Evolutionary conservation across 2,888 invertebrate species (phyloP).

Genomic region (Phyto melanocephala): DNA sequence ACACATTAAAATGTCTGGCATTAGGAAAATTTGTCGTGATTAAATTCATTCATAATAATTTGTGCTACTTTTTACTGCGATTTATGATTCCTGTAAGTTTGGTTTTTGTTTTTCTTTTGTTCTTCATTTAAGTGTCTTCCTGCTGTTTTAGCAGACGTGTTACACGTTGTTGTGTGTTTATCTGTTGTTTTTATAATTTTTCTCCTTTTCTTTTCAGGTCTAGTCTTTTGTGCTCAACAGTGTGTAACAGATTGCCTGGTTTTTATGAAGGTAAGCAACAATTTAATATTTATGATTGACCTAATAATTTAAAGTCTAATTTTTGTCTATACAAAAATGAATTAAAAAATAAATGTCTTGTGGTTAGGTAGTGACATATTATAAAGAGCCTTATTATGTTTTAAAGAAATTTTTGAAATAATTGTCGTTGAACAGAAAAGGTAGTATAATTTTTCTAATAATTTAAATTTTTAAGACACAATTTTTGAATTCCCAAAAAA

Average conservation of each 20-base stretch:
- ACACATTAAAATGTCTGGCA: neutral
- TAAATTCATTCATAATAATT: neutral
- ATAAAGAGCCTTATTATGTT: no score
- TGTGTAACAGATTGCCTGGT: neutral
- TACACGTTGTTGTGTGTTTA: neutral
- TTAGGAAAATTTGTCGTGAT: neutral
- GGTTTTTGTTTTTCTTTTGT: neutral
- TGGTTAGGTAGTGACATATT: no score
- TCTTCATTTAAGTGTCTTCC: neutral
- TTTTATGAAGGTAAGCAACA: constrained; percentile 19
- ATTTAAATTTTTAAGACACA: no score
- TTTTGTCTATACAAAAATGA: no score
- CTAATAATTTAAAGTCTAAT: no score
- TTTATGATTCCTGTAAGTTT: constrained; percentile 17
- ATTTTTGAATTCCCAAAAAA: no score
- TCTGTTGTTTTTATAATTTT: neutral
- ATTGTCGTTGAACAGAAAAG: no score
- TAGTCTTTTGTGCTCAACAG: neutral
- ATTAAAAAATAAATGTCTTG: no score
- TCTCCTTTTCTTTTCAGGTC: neutral
- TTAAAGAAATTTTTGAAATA: no score
- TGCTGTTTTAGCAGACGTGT: neutral
- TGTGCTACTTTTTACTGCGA: constrained; percentile 7
- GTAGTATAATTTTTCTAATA: no score
- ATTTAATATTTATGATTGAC: neutral